Evolutionary conservation across 1,140 invertebrate genomes (phyloP), one percentile per base, ranked within the genome.

Genomic region (Heliconius himera): DNA sequence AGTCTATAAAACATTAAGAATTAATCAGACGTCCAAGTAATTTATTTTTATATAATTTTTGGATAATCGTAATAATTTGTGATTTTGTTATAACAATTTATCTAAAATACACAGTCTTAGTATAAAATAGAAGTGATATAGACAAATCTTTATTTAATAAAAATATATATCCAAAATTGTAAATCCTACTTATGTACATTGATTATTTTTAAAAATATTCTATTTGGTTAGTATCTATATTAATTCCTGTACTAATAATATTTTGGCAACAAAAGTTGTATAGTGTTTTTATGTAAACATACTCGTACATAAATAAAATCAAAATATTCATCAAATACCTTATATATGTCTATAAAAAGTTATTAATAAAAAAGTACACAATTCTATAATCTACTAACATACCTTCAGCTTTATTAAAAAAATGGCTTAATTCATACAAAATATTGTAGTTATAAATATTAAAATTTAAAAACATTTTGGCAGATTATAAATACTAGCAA

Each of bases 151-250:
- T 22, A 60, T 8, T 60, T n/a, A 60, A 22, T 60, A 60, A 60
- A 60, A 60, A 60, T 60, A 60, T 60, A 22, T 26, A 60, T 60
- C 49, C 49, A 51, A 51, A 51, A 49, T 49, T 49, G 49, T 49
- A 49, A 49, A 20, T 20, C 18, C 49, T 51, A 51, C 8, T 51
- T 51, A 51, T 51, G 18, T 60, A 60, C n/a, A 60, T 60, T 11
- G 9, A 8, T 60, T 60, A 11, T 22, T n/a, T 9, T 9, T 11
- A 22, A 60, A 60, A 16, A 46, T 46, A 13, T 46, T 16, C 41
- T 60, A 60, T 60, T 22, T 60, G 54, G n/a, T 60, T 22, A 60
- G 6, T 60, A 60, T 22, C n/a, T n/a, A 56, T 56, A 9, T 9
- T 3, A 56, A n/a, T 8, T 22, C 54, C n/a, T 56, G 54, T 9